phyloP scores from a whole-genome alignment of 1,140 invertebrate species.

The Cyphomyrmex costatus region DNA sequence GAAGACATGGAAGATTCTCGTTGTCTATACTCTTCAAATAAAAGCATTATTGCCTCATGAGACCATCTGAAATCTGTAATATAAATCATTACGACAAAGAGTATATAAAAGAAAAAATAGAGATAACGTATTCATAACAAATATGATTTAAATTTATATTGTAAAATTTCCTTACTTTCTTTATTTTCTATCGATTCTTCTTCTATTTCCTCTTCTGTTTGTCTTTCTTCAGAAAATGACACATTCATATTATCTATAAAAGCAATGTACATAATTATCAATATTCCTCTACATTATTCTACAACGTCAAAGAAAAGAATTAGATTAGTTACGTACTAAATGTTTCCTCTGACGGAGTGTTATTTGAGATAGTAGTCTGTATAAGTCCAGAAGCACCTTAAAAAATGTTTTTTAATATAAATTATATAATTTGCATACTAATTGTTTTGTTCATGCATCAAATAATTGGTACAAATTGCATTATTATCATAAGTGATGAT shows the following conservation, averaged over 20 bases:
- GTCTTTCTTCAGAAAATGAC: background rate
- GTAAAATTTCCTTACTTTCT: background rate
- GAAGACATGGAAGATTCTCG: background rate
- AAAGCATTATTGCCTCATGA: background rate
- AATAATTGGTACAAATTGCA: background rate
- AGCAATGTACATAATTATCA: background rate
- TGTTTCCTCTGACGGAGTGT: background rate
- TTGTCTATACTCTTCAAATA: background rate
- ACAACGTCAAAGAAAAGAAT: background rate
- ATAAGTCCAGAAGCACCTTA: background rate
- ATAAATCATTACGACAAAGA: background rate
- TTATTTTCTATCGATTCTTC: background rate
- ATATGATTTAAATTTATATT: background rate
- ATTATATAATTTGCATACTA: background rate
- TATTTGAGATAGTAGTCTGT: background rate
- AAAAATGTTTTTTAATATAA: background rate
- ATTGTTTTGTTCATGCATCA: background rate
- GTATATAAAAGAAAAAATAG: background rate
- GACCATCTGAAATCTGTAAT: constrained; percentile 11
- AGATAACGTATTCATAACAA: background rate
- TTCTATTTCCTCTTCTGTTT: background rate
- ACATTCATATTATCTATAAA: background rate
- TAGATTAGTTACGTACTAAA: background rate
- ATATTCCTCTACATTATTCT: background rate
- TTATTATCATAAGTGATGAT: background rate